Base-by-base conservation (phyloP, 2,888 invertebrate species). In the Drosophila acutilabella region DNA sequence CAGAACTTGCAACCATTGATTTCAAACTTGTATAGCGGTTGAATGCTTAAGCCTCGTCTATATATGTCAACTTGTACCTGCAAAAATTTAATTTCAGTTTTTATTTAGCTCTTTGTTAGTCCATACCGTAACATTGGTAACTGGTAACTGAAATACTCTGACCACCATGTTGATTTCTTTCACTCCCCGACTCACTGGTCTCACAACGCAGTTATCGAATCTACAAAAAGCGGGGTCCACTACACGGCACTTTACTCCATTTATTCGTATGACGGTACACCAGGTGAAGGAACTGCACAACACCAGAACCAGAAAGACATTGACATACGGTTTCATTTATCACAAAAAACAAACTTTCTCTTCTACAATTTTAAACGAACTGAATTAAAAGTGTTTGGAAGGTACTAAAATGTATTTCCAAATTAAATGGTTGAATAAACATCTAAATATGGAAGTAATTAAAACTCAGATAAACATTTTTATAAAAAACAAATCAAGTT, bases 1-100 rank as follows among this genome's bases (percentile, higher is more conserved):
- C 57, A 16, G 13, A 70, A 74, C 7, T 47, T 26, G 16, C 71
- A 74, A 6, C 40, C 57, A 58, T 74, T 67, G 10, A 70, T 18
- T 10, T 48, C 16, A 14, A 54, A 41, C 0, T 36, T 30, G 18
- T 51, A 61, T 13, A 59, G 20, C 2, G 42, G 16, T 0, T 48
- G 52, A 2, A 23, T 18, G 2, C 26, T 30, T 13, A 38, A 40
- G n/a, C 44, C 40, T 0, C 65, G 53, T 16, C 38, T 10, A 10
- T 13, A n/a, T 16, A 57, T 8, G 44, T 68, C 26, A 2, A n/a
- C 20, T 10, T 42, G 26, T 11, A 56, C 20, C 51, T 61, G 38
- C n/a, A 26, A 30, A 30, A 8, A 2, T 30, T 30, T 8, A 0
- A 36, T 13, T 13, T 36, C 13, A 13, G 13, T 5, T 14, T 0